Evolutionary conservation across 2,888 invertebrate species (phyloP).

Genomic region (Synanthedon formicaeformis): DNA sequence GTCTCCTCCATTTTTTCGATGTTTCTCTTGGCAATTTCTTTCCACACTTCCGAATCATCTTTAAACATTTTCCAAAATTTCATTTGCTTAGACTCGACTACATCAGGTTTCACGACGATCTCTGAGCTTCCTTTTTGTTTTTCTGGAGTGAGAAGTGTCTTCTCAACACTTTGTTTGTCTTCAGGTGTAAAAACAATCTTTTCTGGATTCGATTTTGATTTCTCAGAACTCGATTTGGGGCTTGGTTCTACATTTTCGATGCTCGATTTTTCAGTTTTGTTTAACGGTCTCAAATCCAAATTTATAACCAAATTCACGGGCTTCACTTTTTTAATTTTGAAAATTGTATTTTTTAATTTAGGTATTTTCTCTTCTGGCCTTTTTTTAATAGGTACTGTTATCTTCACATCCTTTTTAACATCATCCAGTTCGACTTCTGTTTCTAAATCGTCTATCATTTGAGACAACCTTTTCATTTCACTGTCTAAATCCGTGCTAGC

Average conservation of each 20-base stretch:
- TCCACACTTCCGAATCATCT: slow-evolving; percentile 64
- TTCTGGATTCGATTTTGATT: neutral
- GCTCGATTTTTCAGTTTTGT: neutral
- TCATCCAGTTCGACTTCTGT: slow-evolving; percentile 28
- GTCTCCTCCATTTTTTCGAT: slow-evolving; percentile 61
- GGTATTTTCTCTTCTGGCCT: slow-evolving; percentile 4
- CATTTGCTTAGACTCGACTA: slow-evolving; percentile 26
- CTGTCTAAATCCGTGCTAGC: slow-evolving; percentile 48
- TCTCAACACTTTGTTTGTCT: slow-evolving; percentile 11
- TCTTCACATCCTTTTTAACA: slow-evolving; percentile 17
- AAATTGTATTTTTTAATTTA: slow-evolving; percentile 43
- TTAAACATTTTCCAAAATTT: slow-evolving; percentile 61
- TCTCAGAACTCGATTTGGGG: slow-evolving; percentile 1
- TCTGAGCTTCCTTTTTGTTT: slow-evolving; percentile 35
- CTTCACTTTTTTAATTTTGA: slow-evolving; percentile 49
- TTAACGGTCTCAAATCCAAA: slow-evolving; percentile 20
- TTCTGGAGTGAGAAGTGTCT: slow-evolving; percentile 23
- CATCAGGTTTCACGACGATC: slow-evolving; percentile 29
- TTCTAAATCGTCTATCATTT: slow-evolving; percentile 54
- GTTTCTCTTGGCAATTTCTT: slow-evolving; percentile 55
- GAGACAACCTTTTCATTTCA: slow-evolving; percentile 58
- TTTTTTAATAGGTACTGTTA: slow-evolving; percentile 16
- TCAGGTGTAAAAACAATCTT: neutral
- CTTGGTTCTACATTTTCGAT: slow-evolving; percentile 14
- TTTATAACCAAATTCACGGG: slow-evolving; percentile 36